Evolutionary conservation across 2,113 vertebrate genomes (phyloP), one percentile per base, ranked within the genome.

Genomic region (Cyanoliseus patagonus): DNA sequence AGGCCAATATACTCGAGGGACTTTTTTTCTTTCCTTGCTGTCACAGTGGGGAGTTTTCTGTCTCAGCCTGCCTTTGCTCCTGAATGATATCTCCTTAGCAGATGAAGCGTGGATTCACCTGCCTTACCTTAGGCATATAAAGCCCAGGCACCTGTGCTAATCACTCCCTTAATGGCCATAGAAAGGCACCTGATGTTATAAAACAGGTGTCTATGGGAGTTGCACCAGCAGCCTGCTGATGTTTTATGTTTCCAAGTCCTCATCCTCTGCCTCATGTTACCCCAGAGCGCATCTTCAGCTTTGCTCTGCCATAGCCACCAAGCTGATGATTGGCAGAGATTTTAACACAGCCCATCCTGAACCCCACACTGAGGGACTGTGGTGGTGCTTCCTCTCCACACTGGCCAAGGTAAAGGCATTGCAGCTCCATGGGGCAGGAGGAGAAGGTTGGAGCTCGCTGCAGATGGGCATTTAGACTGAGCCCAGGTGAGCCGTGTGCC

Each of bases 281-380:
- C 44, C 39, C 0, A 0, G 61, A 68, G 35, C 61, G 25, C 67
- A 23, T 25, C 18, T 33, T 41, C 4, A 47, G 35, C 52, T 42
- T 49, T 49, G 28, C 49, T 70, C 28, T 30, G 57, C 79, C 10
- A 7, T 8, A 39, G 11, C 35, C 30, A 22, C 52, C 19, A 16
- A 49, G 52, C 41, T 12, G 52, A 6, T 55, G 74, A 46, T 74
- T 9, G 0, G 47, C 19, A 47, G 67, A 55, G n/a, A n/a, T 24
- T 61, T 52, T 52, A 72, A 33, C 13, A 6, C 70, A 30, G 33
- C 9, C 24, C 59, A 62, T 11, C 41, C 83, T 20, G 9, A 33
- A 14, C 27, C 55, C 49, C 2, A 0, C 17, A 46, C 49, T 2
- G 3, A 57, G 49, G 37, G 23, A 17, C 0, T 2, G 35, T 1